Conservation (phyloP, 2,888 invertebrate species). For the Drosophila austrosaltans region DNA sequence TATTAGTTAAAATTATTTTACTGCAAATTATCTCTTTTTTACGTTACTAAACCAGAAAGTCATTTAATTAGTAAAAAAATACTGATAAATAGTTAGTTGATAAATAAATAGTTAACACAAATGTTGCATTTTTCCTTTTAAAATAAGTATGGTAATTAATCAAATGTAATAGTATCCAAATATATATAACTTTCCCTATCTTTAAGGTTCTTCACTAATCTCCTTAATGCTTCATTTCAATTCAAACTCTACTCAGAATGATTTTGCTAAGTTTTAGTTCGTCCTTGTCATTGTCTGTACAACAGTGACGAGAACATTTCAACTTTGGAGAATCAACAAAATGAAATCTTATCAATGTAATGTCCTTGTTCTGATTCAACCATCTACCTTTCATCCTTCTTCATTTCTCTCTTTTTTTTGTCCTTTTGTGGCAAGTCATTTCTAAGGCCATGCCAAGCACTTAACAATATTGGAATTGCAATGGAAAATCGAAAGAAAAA, state of each 20-base stretch:
- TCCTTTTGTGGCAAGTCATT: constrained; percentile 21
- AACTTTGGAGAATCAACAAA: neutral
- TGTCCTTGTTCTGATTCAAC: neutral
- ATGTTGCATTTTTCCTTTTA: too few species aligned
- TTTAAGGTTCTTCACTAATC: neutral
- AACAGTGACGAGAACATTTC: constrained; percentile 9
- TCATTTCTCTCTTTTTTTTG: neutral
- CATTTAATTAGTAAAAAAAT: too few species aligned
- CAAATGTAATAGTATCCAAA: too few species aligned
- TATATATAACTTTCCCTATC: too few species aligned
- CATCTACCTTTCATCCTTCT: constrained; percentile 1
- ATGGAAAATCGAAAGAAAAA: constrained; percentile 52
- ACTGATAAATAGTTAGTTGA: too few species aligned
- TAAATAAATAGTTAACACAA: too few species aligned
- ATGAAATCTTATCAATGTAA: constrained; percentile 12
- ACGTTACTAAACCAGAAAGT: too few species aligned
- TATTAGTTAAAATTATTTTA: too few species aligned
- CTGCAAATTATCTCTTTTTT: too few species aligned
- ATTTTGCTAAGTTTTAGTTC: neutral
- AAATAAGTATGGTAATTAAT: too few species aligned
- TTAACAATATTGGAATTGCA: constrained; percentile 68
- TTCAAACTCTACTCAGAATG: neutral
- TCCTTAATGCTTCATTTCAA: neutral
- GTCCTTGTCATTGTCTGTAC: neutral
- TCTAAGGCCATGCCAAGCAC: constrained; percentile 48